Conservation (phyloP, 2,113 vertebrate genomes). For the Columba livia region DNA sequence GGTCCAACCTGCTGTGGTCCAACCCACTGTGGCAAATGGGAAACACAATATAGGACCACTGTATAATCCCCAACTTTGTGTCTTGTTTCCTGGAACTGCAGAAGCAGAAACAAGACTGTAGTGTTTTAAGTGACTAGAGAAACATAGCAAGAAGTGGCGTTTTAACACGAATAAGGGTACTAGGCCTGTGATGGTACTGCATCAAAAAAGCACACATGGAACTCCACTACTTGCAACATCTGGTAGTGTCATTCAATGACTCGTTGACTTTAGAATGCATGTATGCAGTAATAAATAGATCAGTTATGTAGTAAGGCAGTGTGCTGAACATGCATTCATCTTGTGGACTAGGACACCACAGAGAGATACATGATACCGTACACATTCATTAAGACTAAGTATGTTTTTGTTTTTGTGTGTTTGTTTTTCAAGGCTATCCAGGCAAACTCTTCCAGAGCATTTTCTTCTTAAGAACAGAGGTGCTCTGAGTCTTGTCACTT, state of each 20-base stretch:
- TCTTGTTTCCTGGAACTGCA: slow-evolving; percentile 59
- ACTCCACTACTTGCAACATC: slow-evolving; percentile 58
- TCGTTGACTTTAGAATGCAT: slow-evolving; percentile 71
- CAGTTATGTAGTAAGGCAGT: slow-evolving; percentile 92
- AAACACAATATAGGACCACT: slow-evolving; percentile 52
- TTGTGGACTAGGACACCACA: slow-evolving; percentile 81
- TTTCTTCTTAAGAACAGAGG: slow-evolving; percentile 82
- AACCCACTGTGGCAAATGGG: slow-evolving; percentile 52
- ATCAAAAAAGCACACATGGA: slow-evolving; percentile 66
- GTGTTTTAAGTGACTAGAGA: slow-evolving; percentile 57
- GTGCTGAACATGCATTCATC: slow-evolving; percentile 88
- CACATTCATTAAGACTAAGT: slow-evolving; percentile 87
- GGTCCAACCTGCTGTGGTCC: slow-evolving; percentile 49
- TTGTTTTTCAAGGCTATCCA: slow-evolving; percentile 90
- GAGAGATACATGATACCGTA: slow-evolving; percentile 82
- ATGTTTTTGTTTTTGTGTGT: slow-evolving; percentile 56
- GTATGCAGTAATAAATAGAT: slow-evolving; percentile 91
- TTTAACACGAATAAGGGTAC: slow-evolving; percentile 64
- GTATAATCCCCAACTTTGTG: slow-evolving; percentile 41
- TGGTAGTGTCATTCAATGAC: slow-evolving; percentile 73
- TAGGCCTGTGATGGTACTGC: slow-evolving; percentile 68
- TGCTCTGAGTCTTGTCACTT: slow-evolving; percentile 72
- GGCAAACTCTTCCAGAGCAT: slow-evolving; percentile 80
- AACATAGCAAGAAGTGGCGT: slow-evolving; percentile 61
- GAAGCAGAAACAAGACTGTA: slow-evolving; percentile 62